A percentile compares a stretch with the other conserved stretches of the same genome.
phyloP scores from a whole-genome alignment of 2,888 invertebrate species.

The Saturnia pavonia region DNA sequence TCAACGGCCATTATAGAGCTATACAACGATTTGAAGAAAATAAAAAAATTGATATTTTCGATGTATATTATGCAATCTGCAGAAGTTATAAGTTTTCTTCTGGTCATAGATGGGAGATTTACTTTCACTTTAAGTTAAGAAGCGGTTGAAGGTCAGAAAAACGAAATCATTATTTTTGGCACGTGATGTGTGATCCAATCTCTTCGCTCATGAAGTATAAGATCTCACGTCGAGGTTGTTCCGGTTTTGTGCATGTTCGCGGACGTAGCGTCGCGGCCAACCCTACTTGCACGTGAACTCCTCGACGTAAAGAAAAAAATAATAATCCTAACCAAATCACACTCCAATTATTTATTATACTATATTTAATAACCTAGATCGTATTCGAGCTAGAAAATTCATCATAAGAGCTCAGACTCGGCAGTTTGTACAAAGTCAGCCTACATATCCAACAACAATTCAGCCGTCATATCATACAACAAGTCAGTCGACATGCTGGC shows the following conservation, averaged over 20 bases:
- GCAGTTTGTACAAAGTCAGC: not conserved
- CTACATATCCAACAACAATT: not conserved
- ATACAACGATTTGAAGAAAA: too few species aligned
- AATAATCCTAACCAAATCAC: not conserved
- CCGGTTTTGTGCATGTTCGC: not conserved
- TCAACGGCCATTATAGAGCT: too few species aligned
- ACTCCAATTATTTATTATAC: constrained; percentile 14
- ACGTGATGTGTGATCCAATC: not conserved
- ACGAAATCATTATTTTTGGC: too few species aligned
- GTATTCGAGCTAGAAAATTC: not conserved
- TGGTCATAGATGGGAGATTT: too few species aligned
- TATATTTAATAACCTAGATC: constrained; percentile 18
- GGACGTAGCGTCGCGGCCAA: not conserved
- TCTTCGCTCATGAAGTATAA: not conserved
- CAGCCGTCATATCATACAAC: not conserved
- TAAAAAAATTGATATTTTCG: too few species aligned
- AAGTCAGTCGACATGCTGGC: not conserved
- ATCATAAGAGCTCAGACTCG: not conserved
- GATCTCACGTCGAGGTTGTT: not conserved
- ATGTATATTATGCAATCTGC: too few species aligned
- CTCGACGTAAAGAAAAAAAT: not conserved
- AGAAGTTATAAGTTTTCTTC: too few species aligned
- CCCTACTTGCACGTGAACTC: not conserved
- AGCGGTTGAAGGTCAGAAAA: not conserved
- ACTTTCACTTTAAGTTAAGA: not conserved